phyloP scores from a whole-genome alignment of 2,797 vertebrate species.

The Salarias fasciatus region DNA sequence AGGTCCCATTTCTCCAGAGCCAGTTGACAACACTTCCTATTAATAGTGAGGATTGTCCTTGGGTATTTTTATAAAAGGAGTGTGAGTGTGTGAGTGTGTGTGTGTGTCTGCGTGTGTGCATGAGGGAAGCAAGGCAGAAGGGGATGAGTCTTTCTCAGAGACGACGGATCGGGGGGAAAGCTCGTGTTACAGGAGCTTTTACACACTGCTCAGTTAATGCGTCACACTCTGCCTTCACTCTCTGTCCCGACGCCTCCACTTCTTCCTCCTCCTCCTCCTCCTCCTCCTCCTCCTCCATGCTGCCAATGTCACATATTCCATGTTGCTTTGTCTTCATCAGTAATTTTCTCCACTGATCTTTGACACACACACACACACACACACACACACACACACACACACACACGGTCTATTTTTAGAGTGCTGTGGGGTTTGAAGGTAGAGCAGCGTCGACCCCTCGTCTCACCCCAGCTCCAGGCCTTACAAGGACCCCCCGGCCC shows the following conservation, averaged over 20 bases:
- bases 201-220: slow-evolving; percentile 26
- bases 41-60: slow-evolving; percentile 84
- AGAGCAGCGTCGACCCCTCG: slow-evolving; percentile 70
- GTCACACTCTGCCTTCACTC: slow-evolving; percentile 30
- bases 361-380: slow-evolving; percentile 9
- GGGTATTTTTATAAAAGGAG: slow-evolving; percentile 81
- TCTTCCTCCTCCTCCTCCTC: no score
- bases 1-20: slow-evolving; percentile 76
- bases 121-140: slow-evolving; percentile 56
- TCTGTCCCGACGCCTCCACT: slow-evolving; percentile 10
- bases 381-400: slow-evolving; percentile 37
- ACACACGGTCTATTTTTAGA: slow-evolving; percentile 73
- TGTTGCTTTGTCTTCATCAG: slow-evolving; percentile 41
- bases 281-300: slow-evolving; percentile 27
- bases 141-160: slow-evolving; percentile 72
- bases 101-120: background rate
- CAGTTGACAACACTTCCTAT: slow-evolving; percentile 81
- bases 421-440: slow-evolving; percentile 66
- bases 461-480: slow-evolving; percentile 75
- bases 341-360: slow-evolving; percentile 39
- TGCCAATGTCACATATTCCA: slow-evolving; percentile 49
- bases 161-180: slow-evolving; percentile 54
- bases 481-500: slow-evolving; percentile 81
- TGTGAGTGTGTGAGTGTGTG: slow-evolving; percentile 36
- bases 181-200: slow-evolving; percentile 53